Evolutionary conservation across 2,888 invertebrate genomes (phyloP).

Genomic region (Eumacrocentrus americanus): DNA sequence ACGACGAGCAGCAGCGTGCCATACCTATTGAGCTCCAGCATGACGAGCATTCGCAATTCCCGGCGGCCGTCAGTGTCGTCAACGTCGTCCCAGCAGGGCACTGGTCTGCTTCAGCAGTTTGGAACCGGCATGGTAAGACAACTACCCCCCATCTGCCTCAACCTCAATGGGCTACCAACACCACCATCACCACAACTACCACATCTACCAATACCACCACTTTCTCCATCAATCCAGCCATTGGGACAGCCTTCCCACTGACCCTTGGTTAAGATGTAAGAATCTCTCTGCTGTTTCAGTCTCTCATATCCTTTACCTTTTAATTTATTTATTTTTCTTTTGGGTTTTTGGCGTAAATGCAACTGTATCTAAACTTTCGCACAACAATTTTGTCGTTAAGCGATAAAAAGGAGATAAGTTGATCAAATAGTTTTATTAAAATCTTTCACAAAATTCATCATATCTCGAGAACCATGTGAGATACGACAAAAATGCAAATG

Average conservation of each 20-base stretch:
- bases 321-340: no score
- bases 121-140: slow-evolving; percentile 95
- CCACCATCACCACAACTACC: slow-evolving; percentile 34
- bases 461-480: no score
- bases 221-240: slow-evolving; percentile 62
- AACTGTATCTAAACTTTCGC: no score
- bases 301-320: slow-evolving; percentile 15
- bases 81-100: slow-evolving; percentile 71
- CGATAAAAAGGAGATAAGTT: no score
- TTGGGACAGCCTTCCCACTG: slow-evolving; percentile 64
- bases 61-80: slow-evolving; percentile 77
- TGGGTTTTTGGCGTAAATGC: no score
- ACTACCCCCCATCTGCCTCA: slow-evolving; percentile 71
- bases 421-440: no score
- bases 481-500: no score
- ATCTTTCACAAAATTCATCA: no score
- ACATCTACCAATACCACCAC: slow-evolving; percentile 56
- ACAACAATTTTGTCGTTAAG: no score
- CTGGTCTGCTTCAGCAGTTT: slow-evolving; percentile 84
- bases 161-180: slow-evolving; percentile 68
- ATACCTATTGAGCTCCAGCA: slow-evolving; percentile 80
- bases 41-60: slow-evolving; percentile 74
- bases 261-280: slow-evolving; percentile 64
- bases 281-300: slow-evolving; percentile 41
- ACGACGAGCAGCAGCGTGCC: slow-evolving; percentile 89